phyloP scores from a whole-genome alignment of 2,888 invertebrate genomes.

The Thymelicus sylvestris region DNA sequence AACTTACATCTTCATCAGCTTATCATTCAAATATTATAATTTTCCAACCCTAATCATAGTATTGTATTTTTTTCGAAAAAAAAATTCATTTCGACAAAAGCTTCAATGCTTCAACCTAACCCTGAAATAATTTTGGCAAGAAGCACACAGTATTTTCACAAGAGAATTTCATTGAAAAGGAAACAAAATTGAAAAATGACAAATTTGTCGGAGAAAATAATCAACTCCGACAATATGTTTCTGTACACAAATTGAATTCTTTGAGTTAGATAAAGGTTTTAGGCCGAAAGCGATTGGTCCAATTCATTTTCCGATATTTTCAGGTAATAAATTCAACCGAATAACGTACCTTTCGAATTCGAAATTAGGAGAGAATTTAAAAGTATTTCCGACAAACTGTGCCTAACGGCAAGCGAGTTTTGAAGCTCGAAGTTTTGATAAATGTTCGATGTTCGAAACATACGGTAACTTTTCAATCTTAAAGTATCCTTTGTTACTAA shows the following conservation, averaged over 20 bases:
- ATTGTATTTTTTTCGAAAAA: neutral
- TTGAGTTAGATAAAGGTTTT: conserved; percentile 24
- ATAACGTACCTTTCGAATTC: conserved; percentile 8
- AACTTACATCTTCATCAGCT: too few species aligned
- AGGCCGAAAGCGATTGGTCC: conserved; percentile 10
- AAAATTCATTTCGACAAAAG: neutral
- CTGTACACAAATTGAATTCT: conserved; percentile 9
- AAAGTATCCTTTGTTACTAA: neutral
- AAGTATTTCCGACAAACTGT: conserved; percentile 12
- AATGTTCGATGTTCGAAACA: conserved; percentile 12
- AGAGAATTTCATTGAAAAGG: conserved; percentile 8
- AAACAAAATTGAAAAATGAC: neutral
- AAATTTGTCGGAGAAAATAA: conserved; percentile 1
- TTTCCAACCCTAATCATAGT: too few species aligned
- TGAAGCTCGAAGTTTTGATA: conserved; percentile 11
- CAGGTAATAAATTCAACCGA: conserved; percentile 30
- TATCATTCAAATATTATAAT: too few species aligned
- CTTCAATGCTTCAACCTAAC: neutral
- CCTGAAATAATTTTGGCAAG: neutral
- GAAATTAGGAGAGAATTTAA: conserved; percentile 17
- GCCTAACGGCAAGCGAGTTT: conserved; percentile 10
- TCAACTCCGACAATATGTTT: conserved; percentile 19
- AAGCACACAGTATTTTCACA: neutral
- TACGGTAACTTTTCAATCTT: conserved; percentile 7
- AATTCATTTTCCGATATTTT: conserved; percentile 22